A percentile compares a stretch with the other conserved stretches of the same genome.
These are phyloP conservation scores for Buceros bicornis DNA, from an alignment of 2,797 vertebrate genomes.

Conservation along the genomic window DNA sequence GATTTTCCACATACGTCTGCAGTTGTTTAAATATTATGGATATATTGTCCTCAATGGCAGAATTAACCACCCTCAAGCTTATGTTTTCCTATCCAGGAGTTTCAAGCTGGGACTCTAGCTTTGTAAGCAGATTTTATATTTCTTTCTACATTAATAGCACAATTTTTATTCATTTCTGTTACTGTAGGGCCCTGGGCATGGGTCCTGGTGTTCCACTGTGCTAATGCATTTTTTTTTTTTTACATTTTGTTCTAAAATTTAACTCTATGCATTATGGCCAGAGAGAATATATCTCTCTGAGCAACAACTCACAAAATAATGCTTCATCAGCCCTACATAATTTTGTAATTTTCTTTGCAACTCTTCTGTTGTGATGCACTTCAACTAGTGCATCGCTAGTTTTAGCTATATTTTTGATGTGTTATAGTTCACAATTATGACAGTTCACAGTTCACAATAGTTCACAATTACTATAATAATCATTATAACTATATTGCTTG, in stretches of 20 bases:
- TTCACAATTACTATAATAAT: not conserved
- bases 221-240: not conserved
- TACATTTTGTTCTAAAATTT: not conserved
- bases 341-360: not conserved
- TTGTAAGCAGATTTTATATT: slow-evolving; percentile 7
- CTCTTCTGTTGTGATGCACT: not conserved
- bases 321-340: not conserved
- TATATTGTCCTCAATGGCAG: not conserved
- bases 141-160: not conserved
- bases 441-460: not conserved
- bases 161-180: not conserved
- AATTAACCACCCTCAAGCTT: not conserved
- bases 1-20: not conserved
- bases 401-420: not conserved
- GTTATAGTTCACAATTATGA: not conserved
- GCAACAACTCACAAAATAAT: not conserved
- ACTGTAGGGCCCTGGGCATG: not conserved
- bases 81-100: not conserved
- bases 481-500: not conserved
- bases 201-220: not conserved
- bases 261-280: not conserved
- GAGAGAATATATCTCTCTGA: not conserved
- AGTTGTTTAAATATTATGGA: not conserved
- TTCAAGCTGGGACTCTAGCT: not conserved
- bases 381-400: not conserved